A percentile compares a stretch with the other conserved stretches of the same genome.
Conservation (phyloP, 2,113 vertebrate species). For the Clarias magur region DNA sequence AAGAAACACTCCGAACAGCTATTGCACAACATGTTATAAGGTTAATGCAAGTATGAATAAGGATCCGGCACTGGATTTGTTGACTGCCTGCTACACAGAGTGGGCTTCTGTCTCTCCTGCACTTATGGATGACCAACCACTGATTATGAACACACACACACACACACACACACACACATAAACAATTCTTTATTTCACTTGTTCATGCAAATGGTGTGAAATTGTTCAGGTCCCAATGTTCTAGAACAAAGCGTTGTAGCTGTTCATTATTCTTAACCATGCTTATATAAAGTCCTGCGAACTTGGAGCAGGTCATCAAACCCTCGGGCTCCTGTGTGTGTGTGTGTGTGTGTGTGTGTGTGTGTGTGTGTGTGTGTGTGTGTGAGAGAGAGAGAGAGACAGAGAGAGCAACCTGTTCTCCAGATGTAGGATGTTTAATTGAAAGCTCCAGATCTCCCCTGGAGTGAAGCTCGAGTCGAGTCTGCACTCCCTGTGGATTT, state of each 20-base stretch:
- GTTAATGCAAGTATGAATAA: too few species aligned
- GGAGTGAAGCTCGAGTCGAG: slow-evolving; percentile 1
- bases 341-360: neutral
- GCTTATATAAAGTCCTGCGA: neutral
- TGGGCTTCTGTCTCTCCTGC: neutral
- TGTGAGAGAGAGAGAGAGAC: neutral
- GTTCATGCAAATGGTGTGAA: neutral
- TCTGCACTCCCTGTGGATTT: slow-evolving; percentile 12
- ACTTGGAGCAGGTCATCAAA: neutral
- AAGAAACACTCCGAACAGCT: too few species aligned
- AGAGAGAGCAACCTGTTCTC: slow-evolving; percentile 22
- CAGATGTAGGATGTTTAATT: slow-evolving; percentile 36
- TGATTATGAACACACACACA: neutral
- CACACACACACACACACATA: neutral
- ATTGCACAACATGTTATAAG: too few species aligned
- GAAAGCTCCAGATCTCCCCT: slow-evolving; percentile 24
- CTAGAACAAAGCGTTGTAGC: neutral
- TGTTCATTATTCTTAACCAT: slow-evolving; percentile 14
- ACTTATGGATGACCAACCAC: neutral
- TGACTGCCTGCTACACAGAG: too few species aligned
- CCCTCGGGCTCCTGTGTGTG: neutral
- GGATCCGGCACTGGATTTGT: too few species aligned
- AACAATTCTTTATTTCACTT: too few species aligned
- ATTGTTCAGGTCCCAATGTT: neutral
- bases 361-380: slow-evolving; percentile 1